A percentile compares a stretch with the other conserved stretches of the same genome.
These are phyloP conservation scores for Eledona agricola DNA, from an alignment of 2,888 invertebrate genomes.

Conservation along the genomic window DNA sequence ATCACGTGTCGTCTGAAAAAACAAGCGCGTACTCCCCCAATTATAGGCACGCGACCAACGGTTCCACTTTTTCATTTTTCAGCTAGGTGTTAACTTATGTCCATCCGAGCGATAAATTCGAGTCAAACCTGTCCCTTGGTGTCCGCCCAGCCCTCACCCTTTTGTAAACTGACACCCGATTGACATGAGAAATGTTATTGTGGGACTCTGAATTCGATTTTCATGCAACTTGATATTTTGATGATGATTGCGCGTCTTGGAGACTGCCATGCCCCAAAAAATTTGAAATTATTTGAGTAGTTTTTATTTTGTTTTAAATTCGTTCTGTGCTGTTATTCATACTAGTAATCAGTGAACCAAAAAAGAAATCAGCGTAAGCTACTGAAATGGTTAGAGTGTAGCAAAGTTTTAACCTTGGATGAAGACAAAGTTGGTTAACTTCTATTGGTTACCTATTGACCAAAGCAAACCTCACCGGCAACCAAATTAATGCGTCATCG, in stretches of 20 bases:
- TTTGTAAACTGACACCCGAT: slow-evolving; percentile 52
- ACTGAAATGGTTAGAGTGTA: no score
- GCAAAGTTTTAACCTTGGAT: no score
- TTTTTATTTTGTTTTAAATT: no score
- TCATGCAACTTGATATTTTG: slow-evolving; percentile 53
- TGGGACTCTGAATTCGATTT: slow-evolving; percentile 42
- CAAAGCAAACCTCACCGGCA: no score
- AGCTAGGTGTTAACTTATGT: slow-evolving; percentile 38
- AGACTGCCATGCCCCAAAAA: slow-evolving; percentile 7
- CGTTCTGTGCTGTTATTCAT: no score
- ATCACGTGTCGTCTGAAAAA: slow-evolving; percentile 11
- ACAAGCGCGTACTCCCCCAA: slow-evolving; percentile 23
- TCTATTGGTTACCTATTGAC: no score
- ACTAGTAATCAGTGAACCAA: no score
- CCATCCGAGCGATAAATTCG: slow-evolving; percentile 42
- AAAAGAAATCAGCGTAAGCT: no score
- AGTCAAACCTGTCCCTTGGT: slow-evolving; percentile 32
- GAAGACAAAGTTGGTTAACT: no score
- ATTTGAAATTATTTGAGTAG: no score
- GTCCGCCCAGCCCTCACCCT: slow-evolving; percentile 37
- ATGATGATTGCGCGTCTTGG: slow-evolving; percentile 43
- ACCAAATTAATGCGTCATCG: no score
- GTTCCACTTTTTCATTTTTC: slow-evolving; percentile 13
- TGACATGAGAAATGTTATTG: slow-evolving; percentile 52
- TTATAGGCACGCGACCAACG: slow-evolving; percentile 22